Conservation (phyloP, 1,140 invertebrate species). For the Meloidogyne hapla region DNA sequence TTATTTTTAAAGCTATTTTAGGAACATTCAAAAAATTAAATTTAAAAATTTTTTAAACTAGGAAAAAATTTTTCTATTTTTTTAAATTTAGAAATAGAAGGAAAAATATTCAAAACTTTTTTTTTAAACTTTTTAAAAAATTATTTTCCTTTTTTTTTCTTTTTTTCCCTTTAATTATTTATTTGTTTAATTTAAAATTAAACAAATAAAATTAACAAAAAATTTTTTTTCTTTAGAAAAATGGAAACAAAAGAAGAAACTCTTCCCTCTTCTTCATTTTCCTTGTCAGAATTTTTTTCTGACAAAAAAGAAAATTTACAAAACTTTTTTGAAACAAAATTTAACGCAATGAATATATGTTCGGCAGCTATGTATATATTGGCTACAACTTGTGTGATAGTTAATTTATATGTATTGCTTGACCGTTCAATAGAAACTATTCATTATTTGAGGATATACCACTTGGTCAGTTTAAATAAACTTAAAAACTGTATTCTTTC, state of each 20-base stretch:
- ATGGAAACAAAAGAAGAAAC: slow-evolving; percentile 1
- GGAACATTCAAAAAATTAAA: not conserved
- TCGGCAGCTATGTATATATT: slow-evolving; percentile 48
- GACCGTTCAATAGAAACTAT: slow-evolving; percentile 55
- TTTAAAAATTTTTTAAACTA: not conserved
- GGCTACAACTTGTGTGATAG: slow-evolving; percentile 52
- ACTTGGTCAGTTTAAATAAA: slow-evolving; percentile 46
- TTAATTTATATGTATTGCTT: slow-evolving; percentile 60
- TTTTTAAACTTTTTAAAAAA: not conserved
- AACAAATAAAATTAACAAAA: not conserved
- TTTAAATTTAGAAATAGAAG: too few relatives aligned
- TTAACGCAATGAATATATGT: slow-evolving; percentile 17
- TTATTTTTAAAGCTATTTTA: not conserved
- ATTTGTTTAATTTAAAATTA: slow-evolving; percentile 12
- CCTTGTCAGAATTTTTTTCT: not conserved
- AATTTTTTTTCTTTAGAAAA: not conserved
- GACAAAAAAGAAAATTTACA: not conserved
- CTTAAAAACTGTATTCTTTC: slow-evolving; percentile 4
- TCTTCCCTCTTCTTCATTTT: not conserved
- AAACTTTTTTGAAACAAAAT: not conserved
- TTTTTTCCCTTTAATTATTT: not conserved
- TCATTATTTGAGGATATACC: slow-evolving; percentile 60
- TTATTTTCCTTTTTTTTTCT: not conserved
- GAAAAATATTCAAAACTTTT: not conserved
- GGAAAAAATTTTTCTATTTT: too few relatives aligned